Conservation (phyloP, 2,797 vertebrate genomes). For the Typhlichthys subterraneus region DNA sequence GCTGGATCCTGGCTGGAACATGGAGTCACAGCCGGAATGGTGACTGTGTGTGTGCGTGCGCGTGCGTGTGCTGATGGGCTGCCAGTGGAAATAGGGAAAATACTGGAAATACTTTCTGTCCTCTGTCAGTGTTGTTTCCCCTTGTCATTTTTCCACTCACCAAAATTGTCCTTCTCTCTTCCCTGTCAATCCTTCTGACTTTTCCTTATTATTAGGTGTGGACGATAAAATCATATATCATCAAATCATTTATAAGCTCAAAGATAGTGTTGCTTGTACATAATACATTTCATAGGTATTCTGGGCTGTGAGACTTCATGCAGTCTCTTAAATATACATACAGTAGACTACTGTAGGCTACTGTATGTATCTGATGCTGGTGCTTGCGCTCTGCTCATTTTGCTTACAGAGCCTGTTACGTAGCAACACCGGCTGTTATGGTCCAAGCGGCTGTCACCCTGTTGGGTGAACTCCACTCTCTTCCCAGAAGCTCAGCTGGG, state of each 20-base stretch:
- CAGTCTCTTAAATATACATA: neutral
- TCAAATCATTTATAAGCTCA: too few species aligned
- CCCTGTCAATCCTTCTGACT: neutral
- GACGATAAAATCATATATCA: too few species aligned
- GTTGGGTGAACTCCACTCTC: conserved; percentile 77
- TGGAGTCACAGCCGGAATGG: neutral
- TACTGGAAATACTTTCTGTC: neutral
- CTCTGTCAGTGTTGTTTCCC: neutral
- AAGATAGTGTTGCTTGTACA: neutral
- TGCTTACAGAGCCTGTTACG: conserved; percentile 78
- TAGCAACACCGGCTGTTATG: conserved; percentile 83
- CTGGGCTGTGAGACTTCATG: too few species aligned
- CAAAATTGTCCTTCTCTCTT: neutral
- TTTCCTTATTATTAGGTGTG: too few species aligned
- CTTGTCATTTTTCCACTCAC: too few species aligned
- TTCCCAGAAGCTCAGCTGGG: conserved; percentile 79
- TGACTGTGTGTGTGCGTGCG: conserved; percentile 17
- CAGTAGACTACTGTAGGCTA: too few species aligned
- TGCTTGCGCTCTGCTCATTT: neutral
- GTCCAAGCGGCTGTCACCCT: conserved; percentile 85
- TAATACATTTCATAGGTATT: too few species aligned
- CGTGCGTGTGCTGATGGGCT: conserved; percentile 60
- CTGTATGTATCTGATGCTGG: neutral
- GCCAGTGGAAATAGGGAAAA: conserved; percentile 81
- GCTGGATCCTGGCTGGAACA: too few species aligned